phyloP scores from a whole-genome alignment of 2,797 vertebrate genomes.

The Peromyscus attwateri region DNA sequence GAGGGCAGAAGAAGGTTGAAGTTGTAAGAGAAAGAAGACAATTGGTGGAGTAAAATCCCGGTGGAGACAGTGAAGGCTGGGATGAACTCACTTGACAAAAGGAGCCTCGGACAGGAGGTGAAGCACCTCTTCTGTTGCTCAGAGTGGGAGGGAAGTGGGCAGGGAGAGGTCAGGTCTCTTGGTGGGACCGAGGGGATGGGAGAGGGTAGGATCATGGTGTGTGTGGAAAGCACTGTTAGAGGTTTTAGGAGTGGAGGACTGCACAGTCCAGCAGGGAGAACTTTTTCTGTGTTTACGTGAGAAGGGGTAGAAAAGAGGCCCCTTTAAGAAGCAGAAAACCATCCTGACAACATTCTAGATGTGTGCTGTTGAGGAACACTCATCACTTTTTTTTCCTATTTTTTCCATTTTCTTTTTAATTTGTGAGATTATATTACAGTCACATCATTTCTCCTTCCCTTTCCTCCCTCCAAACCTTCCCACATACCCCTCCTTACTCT shows the following conservation, averaged over 20 bases:
- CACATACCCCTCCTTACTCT: background rate
- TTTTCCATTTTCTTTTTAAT: background rate
- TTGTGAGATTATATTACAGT: background rate
- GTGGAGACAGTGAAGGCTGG: background rate
- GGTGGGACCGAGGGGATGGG: background rate
- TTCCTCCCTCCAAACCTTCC: background rate
- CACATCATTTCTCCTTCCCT: background rate
- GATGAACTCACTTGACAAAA: background rate
- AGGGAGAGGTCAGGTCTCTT: background rate
- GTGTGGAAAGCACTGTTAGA: background rate
- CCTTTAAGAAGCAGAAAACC: slow-evolving; percentile 3
- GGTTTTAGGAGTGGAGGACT: background rate
- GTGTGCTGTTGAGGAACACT: background rate
- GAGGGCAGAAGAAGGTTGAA: slow-evolving; percentile 4
- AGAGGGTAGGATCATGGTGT: background rate
- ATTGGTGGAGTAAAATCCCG: slow-evolving; percentile 35
- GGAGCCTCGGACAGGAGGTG: background rate
- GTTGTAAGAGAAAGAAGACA: background rate
- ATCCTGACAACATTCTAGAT: background rate
- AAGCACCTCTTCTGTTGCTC: background rate
- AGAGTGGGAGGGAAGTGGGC: background rate
- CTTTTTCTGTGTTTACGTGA: background rate
- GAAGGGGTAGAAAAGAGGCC: background rate
- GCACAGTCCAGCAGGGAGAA: background rate
- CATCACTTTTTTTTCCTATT: background rate